Percentiles rank a stretch among this genome's conserved stretches.
These are phyloP conservation scores for Yponomeuta cagnagella DNA, from an alignment of 2,888 invertebrate species.

Conservation along the genomic window DNA sequence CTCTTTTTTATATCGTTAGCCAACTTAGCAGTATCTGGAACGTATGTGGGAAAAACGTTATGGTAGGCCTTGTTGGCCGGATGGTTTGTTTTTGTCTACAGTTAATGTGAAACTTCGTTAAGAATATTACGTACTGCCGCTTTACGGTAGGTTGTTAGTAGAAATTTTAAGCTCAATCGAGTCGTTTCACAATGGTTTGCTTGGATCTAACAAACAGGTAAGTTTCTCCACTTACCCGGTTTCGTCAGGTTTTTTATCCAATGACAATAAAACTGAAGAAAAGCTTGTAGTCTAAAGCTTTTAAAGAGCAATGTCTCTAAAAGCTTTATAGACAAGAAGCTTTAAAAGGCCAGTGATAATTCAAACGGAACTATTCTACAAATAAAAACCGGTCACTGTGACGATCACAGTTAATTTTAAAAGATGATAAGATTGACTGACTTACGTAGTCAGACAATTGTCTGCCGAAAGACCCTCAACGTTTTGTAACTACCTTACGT, in stretches of 20 bases:
- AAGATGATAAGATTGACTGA: not conserved
- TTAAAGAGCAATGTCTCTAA: not conserved
- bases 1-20: too few species aligned
- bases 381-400: too few species aligned
- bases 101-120: not conserved
- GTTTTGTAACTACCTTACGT: not conserved
- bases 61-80: not conserved
- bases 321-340: too few species aligned
- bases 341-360: too few species aligned
- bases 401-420: too few species aligned
- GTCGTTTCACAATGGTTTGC: not conserved
- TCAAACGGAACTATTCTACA: too few species aligned
- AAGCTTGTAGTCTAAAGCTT: not conserved
- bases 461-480: not conserved
- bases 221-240: not conserved
- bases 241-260: not conserved
- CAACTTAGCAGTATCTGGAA: not conserved
- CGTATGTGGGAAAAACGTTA: not conserved
- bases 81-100: not conserved
- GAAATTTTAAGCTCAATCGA: not conserved
- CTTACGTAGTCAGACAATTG: not conserved
- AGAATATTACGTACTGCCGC: not conserved
- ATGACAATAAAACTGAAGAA: not conserved
- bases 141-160: not conserved
- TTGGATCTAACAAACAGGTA: not conserved